A percentile compares a stretch with the other conserved stretches of the same genome.
phyloP scores from a whole-genome alignment of 2,113 vertebrate genomes.

The Tragelaphus scriptus region DNA sequence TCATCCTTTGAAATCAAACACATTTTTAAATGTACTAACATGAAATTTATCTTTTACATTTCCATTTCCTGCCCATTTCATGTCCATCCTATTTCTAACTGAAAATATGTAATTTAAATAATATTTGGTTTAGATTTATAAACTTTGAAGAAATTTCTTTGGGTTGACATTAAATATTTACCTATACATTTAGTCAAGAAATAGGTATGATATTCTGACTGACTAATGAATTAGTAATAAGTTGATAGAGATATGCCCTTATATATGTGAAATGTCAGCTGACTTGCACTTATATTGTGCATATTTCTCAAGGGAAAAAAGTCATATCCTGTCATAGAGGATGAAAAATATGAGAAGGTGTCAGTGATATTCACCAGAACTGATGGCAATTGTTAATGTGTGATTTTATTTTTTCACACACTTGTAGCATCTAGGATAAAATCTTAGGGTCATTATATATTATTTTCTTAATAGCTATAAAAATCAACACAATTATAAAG shows the following conservation, averaged over 20 bases:
- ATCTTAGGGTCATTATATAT: not conserved
- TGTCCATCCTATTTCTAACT: not conserved
- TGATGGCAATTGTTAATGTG: not conserved
- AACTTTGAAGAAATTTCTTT: not conserved
- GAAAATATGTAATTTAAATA: not conserved
- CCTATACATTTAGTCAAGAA: not conserved
- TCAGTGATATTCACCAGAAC: not conserved
- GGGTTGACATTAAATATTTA: constrained; percentile 24
- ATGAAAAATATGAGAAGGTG: constrained; percentile 19
- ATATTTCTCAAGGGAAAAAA: constrained; percentile 20
- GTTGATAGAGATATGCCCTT: constrained; percentile 25
- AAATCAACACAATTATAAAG: not conserved
- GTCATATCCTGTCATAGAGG: not conserved
- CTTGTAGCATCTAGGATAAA: not conserved
- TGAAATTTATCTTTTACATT: not conserved
- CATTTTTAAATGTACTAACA: not conserved
- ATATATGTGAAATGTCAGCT: not conserved
- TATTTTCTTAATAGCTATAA: not conserved
- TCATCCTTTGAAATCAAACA: not conserved
- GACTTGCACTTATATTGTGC: constrained; percentile 12
- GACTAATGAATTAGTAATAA: constrained; percentile 41
- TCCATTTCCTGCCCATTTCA: not conserved
- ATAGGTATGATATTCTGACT: not conserved
- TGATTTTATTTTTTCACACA: not conserved
- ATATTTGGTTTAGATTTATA: not conserved